Conservation (phyloP, 2,113 vertebrate species). For the Lonchura striata region DNA sequence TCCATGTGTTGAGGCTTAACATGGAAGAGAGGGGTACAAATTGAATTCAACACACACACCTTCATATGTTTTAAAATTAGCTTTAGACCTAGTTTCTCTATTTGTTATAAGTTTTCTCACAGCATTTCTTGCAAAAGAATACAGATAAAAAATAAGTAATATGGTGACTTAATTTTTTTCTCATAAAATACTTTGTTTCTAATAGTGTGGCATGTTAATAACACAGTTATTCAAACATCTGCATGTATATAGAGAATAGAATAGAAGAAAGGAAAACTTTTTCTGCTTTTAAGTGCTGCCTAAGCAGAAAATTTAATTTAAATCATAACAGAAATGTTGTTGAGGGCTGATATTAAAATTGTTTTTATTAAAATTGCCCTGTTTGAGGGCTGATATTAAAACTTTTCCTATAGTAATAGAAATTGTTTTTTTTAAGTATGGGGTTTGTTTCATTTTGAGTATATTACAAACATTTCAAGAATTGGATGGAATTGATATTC, state of each 20-base stretch:
- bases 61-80: background rate
- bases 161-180: background rate
- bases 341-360: background rate
- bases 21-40: background rate
- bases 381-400: background rate
- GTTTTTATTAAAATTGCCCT: background rate
- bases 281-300: background rate
- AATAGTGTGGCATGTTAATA: background rate
- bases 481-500: background rate
- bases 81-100: background rate
- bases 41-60: background rate
- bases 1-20: background rate
- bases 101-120: background rate
- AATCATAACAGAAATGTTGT: background rate
- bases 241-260: background rate
- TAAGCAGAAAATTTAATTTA: background rate
- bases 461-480: background rate
- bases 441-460: background rate
- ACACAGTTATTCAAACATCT: background rate
- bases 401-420: background rate
- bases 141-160: background rate
- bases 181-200: background rate
- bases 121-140: background rate
- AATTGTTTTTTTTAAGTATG: background rate
- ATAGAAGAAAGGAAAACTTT: background rate